Conservation (phyloP, 2,888 invertebrate species). For the Lycaena phlaeas region DNA sequence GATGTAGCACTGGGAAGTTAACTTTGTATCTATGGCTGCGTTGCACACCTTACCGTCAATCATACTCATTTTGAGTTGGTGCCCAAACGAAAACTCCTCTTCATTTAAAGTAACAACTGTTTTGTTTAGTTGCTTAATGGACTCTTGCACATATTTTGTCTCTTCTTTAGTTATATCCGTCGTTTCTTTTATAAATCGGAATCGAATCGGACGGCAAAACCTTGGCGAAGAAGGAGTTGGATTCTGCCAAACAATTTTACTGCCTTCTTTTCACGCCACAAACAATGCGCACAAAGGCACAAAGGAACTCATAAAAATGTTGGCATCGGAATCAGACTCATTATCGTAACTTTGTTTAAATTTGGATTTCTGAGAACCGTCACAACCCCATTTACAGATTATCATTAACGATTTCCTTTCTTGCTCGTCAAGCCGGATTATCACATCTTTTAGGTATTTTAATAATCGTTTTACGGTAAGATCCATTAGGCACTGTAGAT, state of each 20-base stretch:
- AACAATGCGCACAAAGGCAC: slow-evolving; percentile 22
- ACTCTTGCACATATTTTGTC: slow-evolving; percentile 19
- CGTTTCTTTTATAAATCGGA: slow-evolving; percentile 22
- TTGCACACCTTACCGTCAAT: slow-evolving; percentile 33
- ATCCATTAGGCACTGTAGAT: slow-evolving; percentile 12
- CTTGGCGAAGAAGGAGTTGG: slow-evolving; percentile 24
- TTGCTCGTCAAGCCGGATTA: slow-evolving; percentile 1
- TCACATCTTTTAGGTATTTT: background rate
- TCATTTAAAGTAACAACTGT: slow-evolving; percentile 4
- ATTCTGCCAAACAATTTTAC: slow-evolving; percentile 24
- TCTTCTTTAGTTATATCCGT: slow-evolving; percentile 22
- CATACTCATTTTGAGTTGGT: slow-evolving; percentile 19
- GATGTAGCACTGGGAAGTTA: slow-evolving; percentile 29
- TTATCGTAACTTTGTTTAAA: slow-evolving; percentile 10
- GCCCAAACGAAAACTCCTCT: slow-evolving; percentile 6
- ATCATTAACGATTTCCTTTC: slow-evolving; percentile 6
- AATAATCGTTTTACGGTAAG: background rate
- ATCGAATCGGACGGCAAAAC: slow-evolving; percentile 25
- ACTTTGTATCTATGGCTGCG: slow-evolving; percentile 27
- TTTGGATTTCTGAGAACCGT: slow-evolving; percentile 14
- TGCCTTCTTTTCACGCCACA: slow-evolving; percentile 12
- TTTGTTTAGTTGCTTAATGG: slow-evolving; percentile 3
- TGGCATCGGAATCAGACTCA: slow-evolving; percentile 14
- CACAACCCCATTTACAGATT: slow-evolving; percentile 20
- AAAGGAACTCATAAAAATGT: slow-evolving; percentile 24